Base-by-base conservation (phyloP, 2,888 invertebrate species). In the Thyatira batis region DNA sequence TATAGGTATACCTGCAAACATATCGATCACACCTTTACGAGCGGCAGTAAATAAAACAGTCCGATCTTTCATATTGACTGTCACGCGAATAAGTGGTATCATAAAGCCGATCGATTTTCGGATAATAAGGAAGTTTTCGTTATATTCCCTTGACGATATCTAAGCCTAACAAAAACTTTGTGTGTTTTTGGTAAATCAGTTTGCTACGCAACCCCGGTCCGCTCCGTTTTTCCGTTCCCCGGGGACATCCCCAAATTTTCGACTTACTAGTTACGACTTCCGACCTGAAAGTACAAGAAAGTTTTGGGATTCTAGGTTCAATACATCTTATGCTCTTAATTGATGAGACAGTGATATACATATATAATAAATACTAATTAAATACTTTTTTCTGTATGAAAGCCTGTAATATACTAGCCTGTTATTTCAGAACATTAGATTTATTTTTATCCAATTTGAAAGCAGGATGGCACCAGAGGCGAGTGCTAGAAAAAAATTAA, bases 221-320 rank as follows among this genome's bases (percentile, higher is more conserved):
- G 17, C 27, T 39, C 17, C 11, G 48, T 11, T 28, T 48, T 48
- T 48, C 28, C 5, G 10, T 17, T 27, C 27, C 46, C 46, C 8
- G 23, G 25, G n/a, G 46, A 46, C 11, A 2, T 25, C 8, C 46
- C n/a, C 13, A 46, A 46, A 46, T 27, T 46, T 13, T 8, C 25
- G 27, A 27, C 27, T 17, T 46, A 25, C 25, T 20, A 28, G 21
- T 27, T 48, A 48, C 20, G 20, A 48, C 48, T 48, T 48, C 28
- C 10, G 27, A 48, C 52, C 30, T 52, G 45, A 45, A 48, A 51
- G 45, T 51, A 49, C 54, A 55, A 49, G 44, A 48, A 21, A 48
- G 48, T 48, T 48, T 48, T 13, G 20, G 48, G 28, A 17, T 17
- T 5, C 39, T 39, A 17, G 17, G 39, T 8, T 17, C 39, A 17